These are phyloP conservation scores for Peromyscus polionotus DNA, from an alignment of 2,113 vertebrate species.

Conservation along the genomic window DNA sequence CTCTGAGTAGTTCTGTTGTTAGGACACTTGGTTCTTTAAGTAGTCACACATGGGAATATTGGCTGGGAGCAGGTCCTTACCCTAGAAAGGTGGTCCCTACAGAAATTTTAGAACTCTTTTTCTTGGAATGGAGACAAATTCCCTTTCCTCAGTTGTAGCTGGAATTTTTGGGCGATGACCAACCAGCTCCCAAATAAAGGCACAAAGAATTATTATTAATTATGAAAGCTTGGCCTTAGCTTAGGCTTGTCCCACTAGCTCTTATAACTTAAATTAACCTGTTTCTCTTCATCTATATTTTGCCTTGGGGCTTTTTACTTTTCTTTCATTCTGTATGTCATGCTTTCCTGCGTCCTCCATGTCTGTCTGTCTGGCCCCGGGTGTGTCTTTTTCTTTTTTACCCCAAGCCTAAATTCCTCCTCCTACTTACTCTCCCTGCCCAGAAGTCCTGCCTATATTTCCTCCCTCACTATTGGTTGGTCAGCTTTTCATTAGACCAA, in stretches of 20 bases:
- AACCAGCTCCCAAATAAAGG: not conserved
- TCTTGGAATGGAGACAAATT: not conserved
- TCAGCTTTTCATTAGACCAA: not conserved
- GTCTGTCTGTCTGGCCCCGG: not conserved
- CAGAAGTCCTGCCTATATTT: not conserved
- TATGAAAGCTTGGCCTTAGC: not conserved
- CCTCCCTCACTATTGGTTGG: not conserved
- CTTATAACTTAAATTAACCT: not conserved
- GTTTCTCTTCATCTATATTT: not conserved
- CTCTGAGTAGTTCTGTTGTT: not conserved
- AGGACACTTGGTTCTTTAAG: not conserved
- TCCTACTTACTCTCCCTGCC: not conserved
- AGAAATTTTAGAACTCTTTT: not conserved
- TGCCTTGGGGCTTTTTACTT: not conserved
- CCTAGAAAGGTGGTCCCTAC: not conserved
- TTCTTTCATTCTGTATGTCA: not conserved
- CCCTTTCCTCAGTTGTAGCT: not conserved
- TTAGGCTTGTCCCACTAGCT: not conserved
- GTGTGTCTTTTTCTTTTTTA: not conserved
- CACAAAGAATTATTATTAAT: not conserved
- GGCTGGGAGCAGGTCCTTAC: not conserved
- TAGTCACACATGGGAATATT: not conserved
- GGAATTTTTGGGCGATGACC: not conserved
- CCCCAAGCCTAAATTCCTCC: not conserved
- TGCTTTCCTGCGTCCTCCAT: not conserved